These are phyloP conservation scores for Paelopatides confundens DNA, from an alignment of 53 echinoderm and acorn worm genomes.

Conservation along the genomic window DNA sequence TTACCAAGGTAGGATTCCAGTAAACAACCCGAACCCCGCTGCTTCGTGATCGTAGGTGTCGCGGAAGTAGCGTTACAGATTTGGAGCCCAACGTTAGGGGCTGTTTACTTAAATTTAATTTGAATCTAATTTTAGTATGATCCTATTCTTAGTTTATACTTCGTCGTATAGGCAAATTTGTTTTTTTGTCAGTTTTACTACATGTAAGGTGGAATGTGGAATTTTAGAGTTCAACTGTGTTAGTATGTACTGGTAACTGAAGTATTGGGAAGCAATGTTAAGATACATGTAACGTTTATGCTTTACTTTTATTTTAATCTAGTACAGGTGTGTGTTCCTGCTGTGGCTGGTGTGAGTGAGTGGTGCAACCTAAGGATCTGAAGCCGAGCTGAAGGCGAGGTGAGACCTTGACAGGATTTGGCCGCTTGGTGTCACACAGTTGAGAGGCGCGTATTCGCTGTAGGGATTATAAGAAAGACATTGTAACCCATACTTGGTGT, in stretches of 20 bases:
- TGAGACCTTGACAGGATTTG: not conserved
- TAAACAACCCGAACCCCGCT: not conserved
- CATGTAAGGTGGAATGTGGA: no score
- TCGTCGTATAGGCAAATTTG: not conserved
- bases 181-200: not conserved
- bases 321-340: slow-evolving; percentile 8
- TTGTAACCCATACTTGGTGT: not conserved
- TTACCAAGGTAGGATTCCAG: not conserved
- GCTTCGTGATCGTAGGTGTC: slow-evolving; percentile 24
- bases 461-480: no score
- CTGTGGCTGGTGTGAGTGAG: not conserved
- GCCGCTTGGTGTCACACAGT: slow-evolving; percentile 23
- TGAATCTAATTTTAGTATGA: not conserved
- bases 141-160: not conserved
- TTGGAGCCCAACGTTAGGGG: slow-evolving; percentile 16
- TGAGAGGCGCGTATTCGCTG: not conserved
- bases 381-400: not conserved
- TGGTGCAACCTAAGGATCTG: slow-evolving; percentile 1
- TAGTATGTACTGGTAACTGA: not conserved
- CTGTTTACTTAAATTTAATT: not conserved
- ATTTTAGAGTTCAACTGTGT: no score
- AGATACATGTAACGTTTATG: not conserved
- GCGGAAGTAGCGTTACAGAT: slow-evolving; percentile 16
- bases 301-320: not conserved
- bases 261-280: slow-evolving; percentile 8